Conservation (phyloP, 2,113 vertebrate species). For the Ivindomyrus marchei region DNA sequence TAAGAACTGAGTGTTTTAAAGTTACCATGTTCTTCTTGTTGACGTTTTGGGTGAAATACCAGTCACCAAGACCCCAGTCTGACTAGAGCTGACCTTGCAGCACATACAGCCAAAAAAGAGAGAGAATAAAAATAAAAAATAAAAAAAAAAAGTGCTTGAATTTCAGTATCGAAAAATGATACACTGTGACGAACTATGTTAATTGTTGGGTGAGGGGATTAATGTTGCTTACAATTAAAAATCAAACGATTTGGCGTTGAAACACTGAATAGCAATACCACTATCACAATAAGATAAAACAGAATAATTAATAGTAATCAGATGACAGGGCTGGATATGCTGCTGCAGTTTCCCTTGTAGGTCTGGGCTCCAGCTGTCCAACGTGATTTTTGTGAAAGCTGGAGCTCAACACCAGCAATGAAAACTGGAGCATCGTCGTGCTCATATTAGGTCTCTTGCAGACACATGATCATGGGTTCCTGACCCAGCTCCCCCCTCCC, state of each 20-base stretch:
- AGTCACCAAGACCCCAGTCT: background rate
- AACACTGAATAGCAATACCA: background rate
- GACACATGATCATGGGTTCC: constrained; percentile 27
- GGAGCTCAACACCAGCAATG: background rate
- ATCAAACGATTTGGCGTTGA: background rate
- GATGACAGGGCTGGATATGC: background rate
- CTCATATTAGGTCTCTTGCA: constrained; percentile 26
- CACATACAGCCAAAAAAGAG: background rate
- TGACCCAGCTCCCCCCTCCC: constrained; percentile 18
- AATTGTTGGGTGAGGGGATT: background rate
- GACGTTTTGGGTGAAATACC: background rate
- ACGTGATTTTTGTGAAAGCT: background rate
- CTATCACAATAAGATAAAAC: background rate
- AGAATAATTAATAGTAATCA: background rate
- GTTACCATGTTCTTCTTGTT: background rate
- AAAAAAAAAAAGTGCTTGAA: background rate
- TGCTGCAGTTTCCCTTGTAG: background rate
- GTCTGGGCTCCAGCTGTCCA: background rate
- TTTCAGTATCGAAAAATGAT: background rate
- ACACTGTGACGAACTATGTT: background rate
- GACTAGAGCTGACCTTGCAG: background rate
- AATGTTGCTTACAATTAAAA: background rate
- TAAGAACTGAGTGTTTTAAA: background rate
- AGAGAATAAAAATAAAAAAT: too few relatives aligned
- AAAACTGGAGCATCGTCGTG: background rate